phyloP scores from a whole-genome alignment of 2,113 vertebrate species.

The Antigone vipio region DNA sequence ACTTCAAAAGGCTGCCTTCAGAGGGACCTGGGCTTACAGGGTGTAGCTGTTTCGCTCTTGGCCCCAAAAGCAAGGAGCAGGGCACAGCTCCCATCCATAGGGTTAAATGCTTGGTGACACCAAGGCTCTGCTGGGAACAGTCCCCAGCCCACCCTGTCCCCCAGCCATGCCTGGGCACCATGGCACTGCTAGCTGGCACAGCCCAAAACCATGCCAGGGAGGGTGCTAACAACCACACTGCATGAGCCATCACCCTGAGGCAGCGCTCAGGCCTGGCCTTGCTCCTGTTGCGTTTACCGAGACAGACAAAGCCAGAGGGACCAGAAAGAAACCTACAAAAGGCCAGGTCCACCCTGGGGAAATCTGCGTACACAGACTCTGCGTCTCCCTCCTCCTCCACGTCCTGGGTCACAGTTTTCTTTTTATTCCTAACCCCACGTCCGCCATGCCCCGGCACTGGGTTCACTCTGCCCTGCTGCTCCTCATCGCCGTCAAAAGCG shows the following conservation, averaged over 20 bases:
- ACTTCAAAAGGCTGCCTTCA: background rate
- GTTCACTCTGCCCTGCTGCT: background rate
- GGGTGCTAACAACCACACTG: fast-evolving
- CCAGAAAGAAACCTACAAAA: background rate
- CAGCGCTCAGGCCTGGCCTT: background rate
- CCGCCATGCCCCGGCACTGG: background rate
- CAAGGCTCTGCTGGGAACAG: background rate
- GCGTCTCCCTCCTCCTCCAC: background rate
- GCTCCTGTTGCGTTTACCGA: background rate
- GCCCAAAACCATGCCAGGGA: background rate
- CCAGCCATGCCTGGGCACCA: fast-evolving
- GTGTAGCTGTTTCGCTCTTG: background rate
- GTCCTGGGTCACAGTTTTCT: background rate
- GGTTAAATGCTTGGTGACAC: fast-evolving
- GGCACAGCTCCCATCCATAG: background rate
- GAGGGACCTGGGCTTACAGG: background rate
- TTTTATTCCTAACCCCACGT: background rate
- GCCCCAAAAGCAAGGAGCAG: background rate
- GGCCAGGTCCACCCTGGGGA: background rate
- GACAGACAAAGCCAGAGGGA: background rate
- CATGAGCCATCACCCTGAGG: background rate
- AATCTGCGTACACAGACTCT: background rate
- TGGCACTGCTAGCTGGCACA: background rate
- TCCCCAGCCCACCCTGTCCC: background rate
- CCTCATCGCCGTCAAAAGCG: fast-evolving